Base-by-base conservation (phyloP, 2,797 vertebrate genomes). In the Myotis pilosus region DNA sequence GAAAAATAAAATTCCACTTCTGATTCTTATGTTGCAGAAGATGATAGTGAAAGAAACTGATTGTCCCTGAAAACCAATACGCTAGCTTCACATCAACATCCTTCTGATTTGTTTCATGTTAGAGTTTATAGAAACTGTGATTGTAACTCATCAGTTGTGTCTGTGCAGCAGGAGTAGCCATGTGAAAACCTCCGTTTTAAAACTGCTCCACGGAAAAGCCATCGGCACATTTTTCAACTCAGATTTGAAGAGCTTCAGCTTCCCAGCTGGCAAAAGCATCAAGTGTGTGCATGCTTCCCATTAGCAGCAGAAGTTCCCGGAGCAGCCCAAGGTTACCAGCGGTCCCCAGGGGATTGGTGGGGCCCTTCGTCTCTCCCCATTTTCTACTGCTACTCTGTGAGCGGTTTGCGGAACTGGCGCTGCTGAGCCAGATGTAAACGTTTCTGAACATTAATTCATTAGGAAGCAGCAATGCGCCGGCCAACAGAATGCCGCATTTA, bases 201-300 rank as follows among this genome's bases (percentile, higher is more conserved):
- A 89, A 30, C 0, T 10, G 5, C 44, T 74, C 30, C 2, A 60
- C 28, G 33, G 41, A 79, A 66, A 91, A 68, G n/a, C n/a, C 71
- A n/a, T 86, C 87, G 69, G 16, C 15, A 88, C 57, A 93, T 92
- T 95, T 96, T 84, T 86, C 84, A 68, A 17, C 19, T 97, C 87
- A 87, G 44, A 95, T 85, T 94, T 95, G 92, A 86, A 97, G 92
- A 71, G 80, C 57, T 79, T 92, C n/a, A 93, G 36, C 78, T 91
- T 94, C 92, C 80, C 87, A 96, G 95, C 53, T 95, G 95, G 96
- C 87, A 81, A 92, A 94, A 96, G 60, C 81, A 90, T 96, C 69
- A 36, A 51, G 85, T 80, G 92, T 93, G 74, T 30, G 84, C 49
- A 53, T 93, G 38, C 88, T 97, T 97, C 93, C 91, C 69, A 89